Evolutionary conservation across 1,140 invertebrate species (phyloP).

Genomic region (Bombus consobrinus): DNA sequence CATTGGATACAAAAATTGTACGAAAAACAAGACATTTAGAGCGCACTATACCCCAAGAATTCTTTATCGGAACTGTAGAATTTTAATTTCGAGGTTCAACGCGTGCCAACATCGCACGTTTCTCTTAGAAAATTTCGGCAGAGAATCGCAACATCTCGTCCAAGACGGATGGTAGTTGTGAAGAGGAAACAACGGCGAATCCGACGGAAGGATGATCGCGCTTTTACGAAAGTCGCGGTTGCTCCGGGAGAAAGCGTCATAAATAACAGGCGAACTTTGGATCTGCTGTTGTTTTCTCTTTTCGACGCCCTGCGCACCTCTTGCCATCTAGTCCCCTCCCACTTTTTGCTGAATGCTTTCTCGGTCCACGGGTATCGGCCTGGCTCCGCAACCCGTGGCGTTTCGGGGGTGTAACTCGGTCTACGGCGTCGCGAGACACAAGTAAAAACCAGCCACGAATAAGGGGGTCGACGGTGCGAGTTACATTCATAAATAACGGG

Average conservation of each 20-base stretch:
- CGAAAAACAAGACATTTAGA: no score
- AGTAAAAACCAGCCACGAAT: conserved; percentile 78
- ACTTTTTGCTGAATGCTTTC: conserved; percentile 49
- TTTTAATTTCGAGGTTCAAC: neutral
- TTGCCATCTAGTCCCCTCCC: neutral
- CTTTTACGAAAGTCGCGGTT: conserved; percentile 60
- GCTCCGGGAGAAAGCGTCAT: conserved; percentile 73
- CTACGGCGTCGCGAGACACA: conserved; percentile 72
- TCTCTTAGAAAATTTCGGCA: neutral
- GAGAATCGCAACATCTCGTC: neutral
- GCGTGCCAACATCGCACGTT: neutral
- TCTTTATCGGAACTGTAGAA: neutral
- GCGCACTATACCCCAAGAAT: no score
- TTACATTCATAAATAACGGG: conserved; percentile 78
- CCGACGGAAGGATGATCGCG: conserved; percentile 60
- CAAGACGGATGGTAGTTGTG: neutral
- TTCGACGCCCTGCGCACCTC: conserved; percentile 20
- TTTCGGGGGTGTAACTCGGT: conserved; percentile 41
- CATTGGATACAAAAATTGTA: no score
- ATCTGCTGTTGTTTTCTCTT: conserved; percentile 51
- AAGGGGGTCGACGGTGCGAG: conserved; percentile 75
- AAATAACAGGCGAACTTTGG: conserved; percentile 78
- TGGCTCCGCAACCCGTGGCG: conserved; percentile 59
- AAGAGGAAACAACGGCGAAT: neutral
- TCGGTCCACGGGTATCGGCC: conserved; percentile 69